phyloP scores from a whole-genome alignment of 2,888 invertebrate species.

The Scelioninae gen. 2 region DNA sequence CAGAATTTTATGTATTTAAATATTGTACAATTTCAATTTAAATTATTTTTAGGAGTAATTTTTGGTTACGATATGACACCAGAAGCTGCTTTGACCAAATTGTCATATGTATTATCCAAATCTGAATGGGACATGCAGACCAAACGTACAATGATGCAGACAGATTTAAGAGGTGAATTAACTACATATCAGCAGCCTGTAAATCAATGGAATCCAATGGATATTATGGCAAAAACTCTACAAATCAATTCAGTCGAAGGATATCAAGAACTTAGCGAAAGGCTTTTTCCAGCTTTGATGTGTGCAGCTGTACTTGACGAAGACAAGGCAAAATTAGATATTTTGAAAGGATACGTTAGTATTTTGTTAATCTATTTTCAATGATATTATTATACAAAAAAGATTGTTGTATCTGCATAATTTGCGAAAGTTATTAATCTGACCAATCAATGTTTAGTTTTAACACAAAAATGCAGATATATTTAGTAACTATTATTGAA shows the following conservation, averaged over 20 bases:
- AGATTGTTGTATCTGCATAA: too few relatives aligned
- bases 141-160: constrained; percentile 85
- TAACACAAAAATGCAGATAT: too few relatives aligned
- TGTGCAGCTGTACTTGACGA: constrained; percentile 80
- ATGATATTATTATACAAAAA: constrained; percentile 6
- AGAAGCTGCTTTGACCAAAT: constrained; percentile 94
- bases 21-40: too few relatives aligned
- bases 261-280: constrained; percentile 77
- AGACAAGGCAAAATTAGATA: constrained; percentile 77
- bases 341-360: constrained; percentile 73
- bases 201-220: constrained; percentile 77
- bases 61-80: constrained; percentile 93
- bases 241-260: constrained; percentile 78
- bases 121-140: constrained; percentile 80
- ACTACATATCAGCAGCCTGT: constrained; percentile 76
- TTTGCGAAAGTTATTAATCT: too few relatives aligned
- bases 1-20: too few relatives aligned
- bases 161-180: constrained; percentile 88
- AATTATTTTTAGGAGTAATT: constrained; percentile 82
- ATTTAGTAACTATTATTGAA: too few relatives aligned
- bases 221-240: constrained; percentile 79
- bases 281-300: constrained; percentile 83
- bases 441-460: too few relatives aligned
- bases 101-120: constrained; percentile 92
- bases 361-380: constrained; percentile 3